A percentile compares a stretch with the other conserved stretches of the same genome.
Evolutionary conservation across 2,113 vertebrate species (phyloP).

Genomic region (Pelecanus crispus): DNA sequence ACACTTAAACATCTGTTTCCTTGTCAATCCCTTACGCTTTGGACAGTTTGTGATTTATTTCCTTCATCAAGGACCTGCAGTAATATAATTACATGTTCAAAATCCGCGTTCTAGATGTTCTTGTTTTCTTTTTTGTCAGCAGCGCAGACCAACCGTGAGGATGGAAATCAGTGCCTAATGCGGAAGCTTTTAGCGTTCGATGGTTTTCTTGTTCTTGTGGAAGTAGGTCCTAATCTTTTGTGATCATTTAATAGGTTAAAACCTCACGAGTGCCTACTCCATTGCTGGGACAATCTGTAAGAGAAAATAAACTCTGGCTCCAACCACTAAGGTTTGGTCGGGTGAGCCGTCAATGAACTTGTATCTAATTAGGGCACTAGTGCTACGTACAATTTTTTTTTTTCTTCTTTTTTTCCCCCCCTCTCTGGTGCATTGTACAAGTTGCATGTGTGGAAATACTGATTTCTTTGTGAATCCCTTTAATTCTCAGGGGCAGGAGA

Average conservation of each 20-base stretch:
- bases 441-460: neutral
- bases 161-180: neutral
- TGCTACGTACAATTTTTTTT: rapidly evolving
- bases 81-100: neutral
- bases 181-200: neutral
- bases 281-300: neutral
- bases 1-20: neutral
- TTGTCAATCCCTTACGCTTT: neutral
- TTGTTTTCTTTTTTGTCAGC: neutral
- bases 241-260: neutral
- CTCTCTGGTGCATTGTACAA: too few species aligned
- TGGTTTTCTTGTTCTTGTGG: neutral
- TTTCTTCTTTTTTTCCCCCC: neutral
- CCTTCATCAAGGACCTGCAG: neutral
- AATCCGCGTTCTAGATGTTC: neutral
- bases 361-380: neutral
- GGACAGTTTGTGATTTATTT: neutral
- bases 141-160: rapidly evolving
- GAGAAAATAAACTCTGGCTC: neutral
- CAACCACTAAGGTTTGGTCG: too few species aligned
- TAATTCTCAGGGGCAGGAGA: neutral
- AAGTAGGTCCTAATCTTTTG: neutral
- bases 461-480: too few species aligned
- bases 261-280: neutral
- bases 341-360: rapidly evolving